Base-by-base conservation (phyloP, 2,888 invertebrate genomes). In the Phyto melanocephala region DNA sequence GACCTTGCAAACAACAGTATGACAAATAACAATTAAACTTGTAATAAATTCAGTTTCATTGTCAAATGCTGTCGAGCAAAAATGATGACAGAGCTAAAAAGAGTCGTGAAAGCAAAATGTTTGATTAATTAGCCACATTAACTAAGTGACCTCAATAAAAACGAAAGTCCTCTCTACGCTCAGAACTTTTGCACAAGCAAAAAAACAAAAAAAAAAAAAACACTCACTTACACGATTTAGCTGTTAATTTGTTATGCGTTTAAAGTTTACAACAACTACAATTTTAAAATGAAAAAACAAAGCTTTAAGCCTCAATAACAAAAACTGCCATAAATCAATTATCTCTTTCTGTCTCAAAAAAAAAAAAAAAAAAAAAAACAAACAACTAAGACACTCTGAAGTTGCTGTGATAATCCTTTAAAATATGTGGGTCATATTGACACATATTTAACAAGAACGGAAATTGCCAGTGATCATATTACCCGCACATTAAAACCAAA, bases 61-160 rank as follows among this genome's bases (percentile, higher is more conserved):
- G 75, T 62, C 75, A 79, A 79, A 75, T 62, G 42, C 42, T 67
- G 75, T 67, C 37, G 45, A 47, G 42, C 45, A 20, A 68, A 67
- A 50, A 72, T n/a, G 68, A 50, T 77, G 76, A 42, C 52, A 11
- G 45, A 54, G 8, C 40, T 17, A 37, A 50, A 42, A 22, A 7
- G 45, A 40, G 11, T 13, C 10, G 5, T 8, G 11, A 33, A 52
- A n/a, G 47, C 68, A 50, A 62, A 56, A 67, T 62, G 33, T 45
- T 81, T 86, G 88, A 88, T 88, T 89, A 88, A 88, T 89, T 89
- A 88, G 71, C 85, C 83, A 60, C 88, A 87, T 88, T 89, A 88
- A 88, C 88, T 89, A 89, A 87, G 87, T 88, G 88, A 88, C 87
- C 88, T 83, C 86, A 87, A 88, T 82, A 82, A 88, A 88, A 88